phyloP scores from a whole-genome alignment of 1,140 invertebrate genomes.

The Pseudomyrmex dendroicus region DNA sequence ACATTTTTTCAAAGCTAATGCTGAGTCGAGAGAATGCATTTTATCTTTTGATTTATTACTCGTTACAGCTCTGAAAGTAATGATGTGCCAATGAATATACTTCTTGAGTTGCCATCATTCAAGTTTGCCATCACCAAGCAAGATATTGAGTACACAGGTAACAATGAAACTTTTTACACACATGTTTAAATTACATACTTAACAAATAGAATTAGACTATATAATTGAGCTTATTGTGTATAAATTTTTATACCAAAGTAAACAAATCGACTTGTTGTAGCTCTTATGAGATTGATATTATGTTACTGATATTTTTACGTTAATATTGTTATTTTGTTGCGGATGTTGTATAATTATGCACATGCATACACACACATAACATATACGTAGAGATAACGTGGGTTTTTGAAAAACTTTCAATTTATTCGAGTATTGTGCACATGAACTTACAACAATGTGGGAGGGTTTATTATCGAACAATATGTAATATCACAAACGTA shows the following conservation, averaged over 20 bases:
- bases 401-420: no score
- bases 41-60: neutral
- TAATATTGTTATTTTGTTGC: neutral
- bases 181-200: neutral
- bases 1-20: neutral
- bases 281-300: constrained; percentile 9
- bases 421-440: no score
- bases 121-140: neutral
- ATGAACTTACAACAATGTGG: no score
- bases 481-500: constrained; percentile 29
- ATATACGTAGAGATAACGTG: no score
- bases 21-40: neutral
- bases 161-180: neutral
- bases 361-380: no score
- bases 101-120: no score
- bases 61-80: neutral
- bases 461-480: no score
- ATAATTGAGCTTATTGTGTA: neutral
- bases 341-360: no score
- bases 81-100: neutral
- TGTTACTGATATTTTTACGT: neutral
- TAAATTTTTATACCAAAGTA: neutral
- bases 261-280: neutral
- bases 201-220: neutral
- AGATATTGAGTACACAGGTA: constrained; percentile 3